Percentiles rank a stretch among this genome's conserved stretches.
These are phyloP conservation scores for Natrix natrix DNA, from an alignment of 2,797 vertebrate genomes.

Conservation along the genomic window DNA sequence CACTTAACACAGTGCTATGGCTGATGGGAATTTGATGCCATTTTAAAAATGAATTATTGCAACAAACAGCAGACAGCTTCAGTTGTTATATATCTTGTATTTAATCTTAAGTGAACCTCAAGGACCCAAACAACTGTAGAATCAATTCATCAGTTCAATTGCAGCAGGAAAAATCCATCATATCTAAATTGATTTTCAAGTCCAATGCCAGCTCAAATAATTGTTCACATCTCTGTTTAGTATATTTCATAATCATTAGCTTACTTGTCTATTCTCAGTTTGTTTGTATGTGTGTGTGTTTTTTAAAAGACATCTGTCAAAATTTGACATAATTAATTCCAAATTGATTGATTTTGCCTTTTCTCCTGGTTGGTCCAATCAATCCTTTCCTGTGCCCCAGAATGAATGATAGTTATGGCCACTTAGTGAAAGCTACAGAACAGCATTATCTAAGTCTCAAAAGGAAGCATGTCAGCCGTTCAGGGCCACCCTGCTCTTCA, in stretches of 20 bases:
- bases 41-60: constrained; percentile 13
- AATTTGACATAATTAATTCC: constrained; percentile 28
- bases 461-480: not conserved
- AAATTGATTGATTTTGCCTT: constrained; percentile 24
- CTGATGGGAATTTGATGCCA: constrained; percentile 26
- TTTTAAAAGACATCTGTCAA: not conserved
- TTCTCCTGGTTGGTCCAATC: not conserved
- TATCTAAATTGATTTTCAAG: constrained; percentile 13
- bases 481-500: not conserved
- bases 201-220: constrained; percentile 20
- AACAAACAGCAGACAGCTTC: constrained; percentile 11
- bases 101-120: constrained; percentile 21
- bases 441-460: not conserved
- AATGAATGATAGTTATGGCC: constrained; percentile 12
- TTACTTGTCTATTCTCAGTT: not conserved
- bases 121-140: constrained; percentile 1
- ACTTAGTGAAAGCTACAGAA: not conserved
- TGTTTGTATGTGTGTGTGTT: not conserved
- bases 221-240: constrained; percentile 20
- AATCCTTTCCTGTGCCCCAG: not conserved
- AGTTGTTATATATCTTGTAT: constrained; percentile 10
- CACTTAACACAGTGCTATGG: not conserved
- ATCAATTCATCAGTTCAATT: constrained; percentile 26
- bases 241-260: constrained; percentile 22
- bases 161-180: constrained; percentile 21